Evolutionary conservation across 2,113 vertebrate species (phyloP).

Genomic region (Clarias gariepinus): DNA sequence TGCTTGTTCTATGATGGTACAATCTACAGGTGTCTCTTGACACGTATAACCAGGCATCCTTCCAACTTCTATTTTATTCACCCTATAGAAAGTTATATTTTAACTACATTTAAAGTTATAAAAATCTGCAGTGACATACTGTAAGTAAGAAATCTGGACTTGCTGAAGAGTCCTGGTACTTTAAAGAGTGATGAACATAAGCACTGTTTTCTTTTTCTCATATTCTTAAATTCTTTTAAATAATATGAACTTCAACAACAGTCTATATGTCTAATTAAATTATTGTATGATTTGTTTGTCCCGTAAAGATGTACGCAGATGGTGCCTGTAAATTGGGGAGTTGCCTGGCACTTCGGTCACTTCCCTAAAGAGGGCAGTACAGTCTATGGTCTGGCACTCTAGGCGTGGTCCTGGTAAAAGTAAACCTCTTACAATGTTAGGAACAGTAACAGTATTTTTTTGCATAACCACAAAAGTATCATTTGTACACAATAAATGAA

Average conservation of each 20-base stretch:
- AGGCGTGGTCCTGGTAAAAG: neutral
- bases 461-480: neutral
- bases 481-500: neutral
- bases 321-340: neutral
- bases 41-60: neutral
- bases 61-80: neutral
- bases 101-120: neutral
- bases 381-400: slow-evolving; percentile 26
- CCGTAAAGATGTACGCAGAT: neutral
- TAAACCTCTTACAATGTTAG: neutral
- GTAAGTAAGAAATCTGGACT: neutral
- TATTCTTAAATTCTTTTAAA: neutral
- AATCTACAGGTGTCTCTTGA: neutral
- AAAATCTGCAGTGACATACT: neutral
- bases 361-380: slow-evolving; percentile 51
- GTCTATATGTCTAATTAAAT: no score
- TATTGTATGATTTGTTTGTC: neutral
- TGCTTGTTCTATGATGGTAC: neutral
- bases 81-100: neutral
- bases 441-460: neutral
- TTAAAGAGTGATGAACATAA: neutral
- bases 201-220: neutral
- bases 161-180: neutral
- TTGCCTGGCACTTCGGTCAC: neutral
- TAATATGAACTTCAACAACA: neutral